A percentile compares a stretch with the other conserved stretches of the same genome.
These are phyloP conservation scores for Pipistrellus pipistrellus DNA, from an alignment of 2,797 vertebrate species.

Conservation along the genomic window DNA sequence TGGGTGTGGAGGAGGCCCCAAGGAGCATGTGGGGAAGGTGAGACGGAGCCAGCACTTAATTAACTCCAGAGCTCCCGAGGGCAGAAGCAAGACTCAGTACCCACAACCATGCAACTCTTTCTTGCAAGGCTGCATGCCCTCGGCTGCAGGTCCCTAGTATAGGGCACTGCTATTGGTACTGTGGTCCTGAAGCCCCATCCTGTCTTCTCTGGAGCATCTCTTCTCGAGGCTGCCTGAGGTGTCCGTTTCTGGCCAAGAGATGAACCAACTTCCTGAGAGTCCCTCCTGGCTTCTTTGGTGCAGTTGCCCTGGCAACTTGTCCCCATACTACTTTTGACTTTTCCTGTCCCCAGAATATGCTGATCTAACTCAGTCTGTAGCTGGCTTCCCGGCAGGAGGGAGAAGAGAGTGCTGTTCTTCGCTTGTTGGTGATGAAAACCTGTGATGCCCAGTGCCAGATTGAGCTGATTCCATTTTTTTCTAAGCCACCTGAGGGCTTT, in stretches of 20 bases:
- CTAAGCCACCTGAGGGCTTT: slow-evolving; percentile 28
- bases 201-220: not conserved
- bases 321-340: not conserved
- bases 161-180: not conserved
- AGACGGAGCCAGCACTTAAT: slow-evolving; percentile 54
- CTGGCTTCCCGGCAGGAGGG: not conserved
- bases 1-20: not conserved
- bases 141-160: not conserved
- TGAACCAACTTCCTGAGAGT: not conserved
- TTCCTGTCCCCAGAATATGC: not conserved
- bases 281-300: not conserved
- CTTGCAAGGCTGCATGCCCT: not conserved
- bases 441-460: slow-evolving; percentile 14
- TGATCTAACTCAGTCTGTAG: not conserved
- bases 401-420: not conserved
- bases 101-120: not conserved
- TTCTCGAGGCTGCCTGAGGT: not conserved
- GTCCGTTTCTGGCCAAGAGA: not conserved
- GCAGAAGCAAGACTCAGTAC: not conserved
- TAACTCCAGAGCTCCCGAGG: slow-evolving; percentile 32
- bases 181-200: not conserved
- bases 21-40: not conserved
- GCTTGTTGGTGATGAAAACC: slow-evolving; percentile 11
- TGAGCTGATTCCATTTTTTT: slow-evolving; percentile 49
- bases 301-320: not conserved